These are phyloP conservation scores for Vultur gryphus DNA, from an alignment of 2,797 vertebrate species.

Conservation along the genomic window DNA sequence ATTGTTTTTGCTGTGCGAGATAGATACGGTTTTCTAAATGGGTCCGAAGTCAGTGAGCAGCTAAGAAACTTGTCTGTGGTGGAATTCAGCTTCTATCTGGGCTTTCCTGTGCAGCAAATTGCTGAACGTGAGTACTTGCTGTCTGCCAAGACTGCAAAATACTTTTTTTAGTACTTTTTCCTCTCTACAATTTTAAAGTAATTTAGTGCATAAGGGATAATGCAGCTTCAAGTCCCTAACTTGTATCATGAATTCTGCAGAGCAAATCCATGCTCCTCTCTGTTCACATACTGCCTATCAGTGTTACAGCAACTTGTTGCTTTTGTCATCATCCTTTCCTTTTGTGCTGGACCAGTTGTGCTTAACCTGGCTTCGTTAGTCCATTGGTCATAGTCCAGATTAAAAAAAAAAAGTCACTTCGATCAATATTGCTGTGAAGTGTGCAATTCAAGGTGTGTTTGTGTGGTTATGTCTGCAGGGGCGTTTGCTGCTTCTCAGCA, in stretches of 20 bases:
- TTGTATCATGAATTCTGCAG: not conserved
- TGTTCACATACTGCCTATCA: not conserved
- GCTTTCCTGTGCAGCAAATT: constrained; percentile 89
- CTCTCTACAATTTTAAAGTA: not conserved
- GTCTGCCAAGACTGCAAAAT: not conserved
- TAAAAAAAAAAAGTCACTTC: not conserved
- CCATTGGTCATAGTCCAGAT: not conserved
- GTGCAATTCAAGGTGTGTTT: not conserved
- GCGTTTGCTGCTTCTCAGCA: not conserved
- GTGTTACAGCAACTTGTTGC: not conserved
- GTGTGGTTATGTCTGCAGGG: not conserved
- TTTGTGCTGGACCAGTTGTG: not conserved
- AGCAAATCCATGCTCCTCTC: not conserved
- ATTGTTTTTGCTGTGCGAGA: constrained; percentile 84
- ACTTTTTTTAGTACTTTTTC: not conserved
- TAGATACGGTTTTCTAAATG: constrained; percentile 78
- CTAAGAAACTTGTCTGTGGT: constrained; percentile 89
- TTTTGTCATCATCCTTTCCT: not conserved
- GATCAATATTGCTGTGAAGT: not conserved
- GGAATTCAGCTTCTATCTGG: constrained; percentile 96
- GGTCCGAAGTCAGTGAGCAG: constrained; percentile 87
- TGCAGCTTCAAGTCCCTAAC: not conserved
- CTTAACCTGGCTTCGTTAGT: not conserved
- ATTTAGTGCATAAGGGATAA: not conserved
- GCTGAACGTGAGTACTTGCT: constrained; percentile 86